Conservation (phyloP, 2,113 vertebrate species). For the Lipotes vexillifer region DNA sequence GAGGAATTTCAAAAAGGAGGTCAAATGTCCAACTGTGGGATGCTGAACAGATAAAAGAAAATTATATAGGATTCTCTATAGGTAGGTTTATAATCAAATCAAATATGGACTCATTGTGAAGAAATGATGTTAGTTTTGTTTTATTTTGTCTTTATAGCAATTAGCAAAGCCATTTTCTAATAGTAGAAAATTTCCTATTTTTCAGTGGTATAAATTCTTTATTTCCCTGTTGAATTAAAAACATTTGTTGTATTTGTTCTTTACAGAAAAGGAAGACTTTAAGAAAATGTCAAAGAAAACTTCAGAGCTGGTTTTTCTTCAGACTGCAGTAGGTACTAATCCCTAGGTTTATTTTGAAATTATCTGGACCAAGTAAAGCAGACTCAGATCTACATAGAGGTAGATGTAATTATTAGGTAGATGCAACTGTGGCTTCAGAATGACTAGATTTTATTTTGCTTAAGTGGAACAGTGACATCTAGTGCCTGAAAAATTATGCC, state of each 20-base stretch:
- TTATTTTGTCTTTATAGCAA: neutral
- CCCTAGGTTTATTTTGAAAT: neutral
- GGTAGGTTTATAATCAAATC: neutral
- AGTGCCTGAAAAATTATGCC: constrained; percentile 71
- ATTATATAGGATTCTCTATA: neutral
- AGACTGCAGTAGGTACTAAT: accelerated
- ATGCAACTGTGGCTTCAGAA: neutral
- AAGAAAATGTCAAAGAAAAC: neutral
- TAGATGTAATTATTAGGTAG: neutral
- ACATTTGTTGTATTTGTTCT: neutral
- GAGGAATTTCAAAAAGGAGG: neutral
- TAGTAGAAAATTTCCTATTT: neutral
- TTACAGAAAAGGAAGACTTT: neutral
- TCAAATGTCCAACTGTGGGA: neutral
- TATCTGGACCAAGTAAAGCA: neutral
- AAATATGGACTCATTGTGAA: neutral
- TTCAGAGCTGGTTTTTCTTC: neutral
- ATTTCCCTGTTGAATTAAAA: neutral
- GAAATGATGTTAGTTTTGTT: neutral
- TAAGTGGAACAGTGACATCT: constrained; percentile 83
- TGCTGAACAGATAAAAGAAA: neutral
- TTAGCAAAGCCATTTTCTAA: neutral
- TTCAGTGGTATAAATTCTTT: neutral
- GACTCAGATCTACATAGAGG: neutral
- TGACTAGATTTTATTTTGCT: constrained; percentile 38